These are phyloP conservation scores for Ecliptopera silaceata DNA, from an alignment of 2,888 invertebrate species.

Conservation along the genomic window DNA sequence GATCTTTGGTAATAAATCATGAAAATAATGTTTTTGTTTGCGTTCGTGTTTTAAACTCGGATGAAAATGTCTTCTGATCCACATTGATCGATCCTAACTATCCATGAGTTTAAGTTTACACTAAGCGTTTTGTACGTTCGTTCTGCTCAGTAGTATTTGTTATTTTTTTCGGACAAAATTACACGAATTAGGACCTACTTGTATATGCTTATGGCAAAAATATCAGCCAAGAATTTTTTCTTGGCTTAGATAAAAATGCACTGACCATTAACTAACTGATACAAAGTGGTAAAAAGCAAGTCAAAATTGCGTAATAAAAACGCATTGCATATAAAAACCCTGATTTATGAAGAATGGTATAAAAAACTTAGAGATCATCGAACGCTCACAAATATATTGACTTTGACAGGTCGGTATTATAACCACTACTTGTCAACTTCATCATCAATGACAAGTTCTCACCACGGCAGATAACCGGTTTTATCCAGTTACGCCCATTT, in stretches of 20 bases:
- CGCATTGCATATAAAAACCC: neutral
- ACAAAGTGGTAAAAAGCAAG: neutral
- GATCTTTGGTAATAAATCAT: constrained; percentile 6
- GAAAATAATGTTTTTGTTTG: constrained; percentile 3
- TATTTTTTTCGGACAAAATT: no score
- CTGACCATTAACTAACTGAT: neutral
- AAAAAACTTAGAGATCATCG: neutral
- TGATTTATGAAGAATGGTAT: no score
- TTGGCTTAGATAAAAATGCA: no score
- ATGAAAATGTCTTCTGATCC: neutral
- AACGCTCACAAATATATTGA: neutral
- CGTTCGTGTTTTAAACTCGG: neutral
- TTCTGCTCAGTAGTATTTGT: no score
- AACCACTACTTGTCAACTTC: neutral
- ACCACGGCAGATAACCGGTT: neutral
- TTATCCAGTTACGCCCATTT: neutral
- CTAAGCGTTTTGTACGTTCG: no score
- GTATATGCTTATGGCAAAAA: no score
- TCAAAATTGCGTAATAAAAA: neutral
- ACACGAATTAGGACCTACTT: no score
- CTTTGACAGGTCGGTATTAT: neutral
- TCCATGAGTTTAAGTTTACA: no score
- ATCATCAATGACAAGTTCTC: neutral
- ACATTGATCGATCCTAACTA: no score
- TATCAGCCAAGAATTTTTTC: no score